These are phyloP conservation scores for Aquatica leii DNA, from an alignment of 2,888 invertebrate species.

Conservation along the genomic window DNA sequence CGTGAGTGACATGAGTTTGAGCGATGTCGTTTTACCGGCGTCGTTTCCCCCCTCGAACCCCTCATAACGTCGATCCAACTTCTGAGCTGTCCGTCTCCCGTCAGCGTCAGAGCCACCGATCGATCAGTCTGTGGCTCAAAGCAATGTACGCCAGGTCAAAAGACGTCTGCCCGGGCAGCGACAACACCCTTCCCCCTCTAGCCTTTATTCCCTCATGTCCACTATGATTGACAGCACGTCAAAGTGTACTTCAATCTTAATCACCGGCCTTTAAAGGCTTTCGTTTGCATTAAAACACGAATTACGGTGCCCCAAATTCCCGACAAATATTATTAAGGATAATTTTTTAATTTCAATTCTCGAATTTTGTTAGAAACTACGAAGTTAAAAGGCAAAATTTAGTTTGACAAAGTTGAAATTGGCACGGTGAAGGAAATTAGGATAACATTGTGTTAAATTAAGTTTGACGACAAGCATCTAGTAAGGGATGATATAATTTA, in stretches of 20 bases:
- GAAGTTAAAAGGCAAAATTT: too few species aligned
- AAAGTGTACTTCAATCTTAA: constrained; percentile 53
- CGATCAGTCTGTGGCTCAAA: constrained; percentile 62
- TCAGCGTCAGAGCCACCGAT: constrained; percentile 60
- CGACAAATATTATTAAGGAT: too few species aligned
- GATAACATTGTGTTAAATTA: not conserved
- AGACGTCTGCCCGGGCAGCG: constrained; percentile 62
- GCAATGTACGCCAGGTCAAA: constrained; percentile 62
- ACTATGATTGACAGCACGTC: constrained; percentile 51
- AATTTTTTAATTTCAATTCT: too few species aligned
- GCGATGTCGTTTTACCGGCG: constrained; percentile 45
- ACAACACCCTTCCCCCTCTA: constrained; percentile 50
- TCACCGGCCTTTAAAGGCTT: too few species aligned
- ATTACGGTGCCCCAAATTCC: too few species aligned
- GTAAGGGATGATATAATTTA: constrained; percentile 14
- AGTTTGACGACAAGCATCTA: constrained; percentile 10
- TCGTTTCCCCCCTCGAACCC: constrained; percentile 41
- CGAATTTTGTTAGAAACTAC: too few species aligned
- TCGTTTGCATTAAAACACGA: too few species aligned
- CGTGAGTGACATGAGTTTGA: constrained; percentile 43
- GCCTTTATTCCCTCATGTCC: constrained; percentile 46
- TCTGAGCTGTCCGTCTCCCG: constrained; percentile 62
- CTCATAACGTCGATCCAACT: constrained; percentile 39
- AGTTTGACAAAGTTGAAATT: too few species aligned
- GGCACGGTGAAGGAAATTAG: too few species aligned